Evolutionary conservation across 2,888 invertebrate genomes (phyloP).

Genomic region (Spodoptera picta): DNA sequence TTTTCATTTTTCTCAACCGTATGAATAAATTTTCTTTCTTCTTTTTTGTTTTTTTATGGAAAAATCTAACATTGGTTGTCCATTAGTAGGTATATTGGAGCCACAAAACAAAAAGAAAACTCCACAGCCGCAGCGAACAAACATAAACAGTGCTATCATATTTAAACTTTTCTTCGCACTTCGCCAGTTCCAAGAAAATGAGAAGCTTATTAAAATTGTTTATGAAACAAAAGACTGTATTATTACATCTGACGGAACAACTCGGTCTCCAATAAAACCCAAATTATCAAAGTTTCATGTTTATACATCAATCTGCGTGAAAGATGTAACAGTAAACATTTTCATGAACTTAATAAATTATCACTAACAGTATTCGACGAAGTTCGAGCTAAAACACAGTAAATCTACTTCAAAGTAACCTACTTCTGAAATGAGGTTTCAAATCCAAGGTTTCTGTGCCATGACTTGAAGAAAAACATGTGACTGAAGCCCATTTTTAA

Average conservation of each 20-base stretch:
- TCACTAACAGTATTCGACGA: constrained; percentile 53
- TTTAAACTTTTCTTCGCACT: constrained; percentile 46
- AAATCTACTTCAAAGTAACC: constrained; percentile 80
- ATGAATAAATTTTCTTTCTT: constrained; percentile 14
- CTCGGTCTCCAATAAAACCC: constrained; percentile 28
- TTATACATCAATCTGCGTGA: constrained; percentile 59
- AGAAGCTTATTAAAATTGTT: constrained; percentile 46
- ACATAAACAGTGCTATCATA: constrained; percentile 44
- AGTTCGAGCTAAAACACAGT: constrained; percentile 60
- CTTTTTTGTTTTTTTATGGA: constrained; percentile 26
- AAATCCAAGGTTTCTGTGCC: constrained; percentile 67
- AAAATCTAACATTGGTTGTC: constrained; percentile 46
- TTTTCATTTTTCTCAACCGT: constrained; percentile 1
- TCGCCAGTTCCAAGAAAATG: constrained; percentile 35
- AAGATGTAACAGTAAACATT: constrained; percentile 67
- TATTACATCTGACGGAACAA: constrained; percentile 24
- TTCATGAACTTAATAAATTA: constrained; percentile 76
- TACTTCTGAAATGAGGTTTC: constrained; percentile 70
- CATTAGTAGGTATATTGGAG: constrained; percentile 48
- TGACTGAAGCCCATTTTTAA: constrained; percentile 62
- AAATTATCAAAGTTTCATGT: constrained; percentile 53
- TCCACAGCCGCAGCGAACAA: constrained; percentile 27
- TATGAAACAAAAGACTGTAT: constrained; percentile 37
- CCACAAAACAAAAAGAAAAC: constrained; percentile 43
- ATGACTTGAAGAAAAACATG: constrained; percentile 59